phyloP scores from a whole-genome alignment of 2,797 vertebrate genomes.

The Eospalax fontanierii region DNA sequence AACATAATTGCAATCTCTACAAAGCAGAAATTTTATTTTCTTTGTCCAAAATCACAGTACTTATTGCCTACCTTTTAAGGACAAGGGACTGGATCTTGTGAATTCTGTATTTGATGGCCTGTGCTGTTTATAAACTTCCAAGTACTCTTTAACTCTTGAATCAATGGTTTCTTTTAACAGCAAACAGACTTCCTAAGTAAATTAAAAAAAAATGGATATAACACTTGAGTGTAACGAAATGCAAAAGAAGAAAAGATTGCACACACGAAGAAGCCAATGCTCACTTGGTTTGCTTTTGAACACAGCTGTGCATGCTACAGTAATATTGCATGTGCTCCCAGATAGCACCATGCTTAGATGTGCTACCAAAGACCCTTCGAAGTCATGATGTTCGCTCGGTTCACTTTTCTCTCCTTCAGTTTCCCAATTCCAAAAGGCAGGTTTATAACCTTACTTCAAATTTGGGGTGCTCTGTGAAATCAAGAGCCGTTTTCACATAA shows the following conservation, averaged over 20 bases:
- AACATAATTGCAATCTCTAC: constrained; percentile 71
- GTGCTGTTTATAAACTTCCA: constrained; percentile 89
- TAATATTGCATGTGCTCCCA: not conserved
- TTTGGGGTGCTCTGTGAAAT: not conserved
- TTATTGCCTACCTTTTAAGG: constrained; percentile 91
- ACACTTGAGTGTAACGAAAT: constrained; percentile 54
- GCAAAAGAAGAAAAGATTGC: constrained; percentile 74
- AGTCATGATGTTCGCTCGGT: not conserved
- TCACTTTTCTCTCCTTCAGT: constrained; percentile 55
- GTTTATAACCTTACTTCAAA: not conserved
- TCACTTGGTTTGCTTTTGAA: constrained; percentile 50
- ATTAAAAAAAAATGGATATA: constrained; percentile 74
- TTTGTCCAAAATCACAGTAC: constrained; percentile 76
- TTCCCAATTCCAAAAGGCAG: constrained; percentile 51
- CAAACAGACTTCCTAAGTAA: constrained; percentile 93
- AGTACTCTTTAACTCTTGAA: constrained; percentile 92
- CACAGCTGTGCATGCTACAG: constrained; percentile 37
- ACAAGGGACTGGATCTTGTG: constrained; percentile 90
- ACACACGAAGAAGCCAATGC: constrained; percentile 44
- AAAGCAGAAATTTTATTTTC: constrained; percentile 75
- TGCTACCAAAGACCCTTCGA: not conserved
- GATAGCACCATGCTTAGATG: not conserved
- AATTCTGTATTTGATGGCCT: constrained; percentile 90
- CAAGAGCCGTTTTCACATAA: constrained; percentile 10
- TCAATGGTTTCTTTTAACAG: constrained; percentile 94